Evolutionary conservation across 2,888 invertebrate species (phyloP).

Genomic region (Abrostola tripartita): DNA sequence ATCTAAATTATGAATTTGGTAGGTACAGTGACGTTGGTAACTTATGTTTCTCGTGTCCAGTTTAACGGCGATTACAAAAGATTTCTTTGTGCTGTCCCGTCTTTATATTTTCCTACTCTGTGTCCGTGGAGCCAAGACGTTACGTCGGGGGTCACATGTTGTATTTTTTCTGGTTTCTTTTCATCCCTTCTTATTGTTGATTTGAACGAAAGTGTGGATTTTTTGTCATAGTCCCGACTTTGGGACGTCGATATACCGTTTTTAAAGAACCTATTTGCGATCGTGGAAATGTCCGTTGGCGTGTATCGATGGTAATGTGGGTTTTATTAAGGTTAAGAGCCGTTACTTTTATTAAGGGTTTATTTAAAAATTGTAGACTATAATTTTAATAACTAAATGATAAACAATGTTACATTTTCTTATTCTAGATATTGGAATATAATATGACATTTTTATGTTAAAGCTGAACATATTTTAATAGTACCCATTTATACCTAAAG

Average conservation of each 20-base stretch:
- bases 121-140: slow-evolving; percentile 66
- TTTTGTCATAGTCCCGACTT: slow-evolving; percentile 56
- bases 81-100: slow-evolving; percentile 12
- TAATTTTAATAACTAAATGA: no score
- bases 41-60: background rate
- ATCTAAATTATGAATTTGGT: no score
- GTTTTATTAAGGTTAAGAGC: background rate
- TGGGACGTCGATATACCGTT: slow-evolving; percentile 17
- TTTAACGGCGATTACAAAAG: slow-evolving; percentile 11
- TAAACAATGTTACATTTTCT: no score
- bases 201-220: slow-evolving; percentile 66
- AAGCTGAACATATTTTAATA: no score
- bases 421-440: no score
- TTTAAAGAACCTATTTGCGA: slow-evolving; percentile 14
- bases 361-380: background rate
- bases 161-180: slow-evolving; percentile 70
- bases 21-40: background rate
- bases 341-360: background rate
- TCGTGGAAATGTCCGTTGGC: slow-evolving; percentile 7
- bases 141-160: slow-evolving; percentile 68
- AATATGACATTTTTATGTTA: no score
- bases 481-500: no score
- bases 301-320: background rate
- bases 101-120: slow-evolving; percentile 29
- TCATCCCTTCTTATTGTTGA: slow-evolving; percentile 71